Conservation (phyloP, 1,140 invertebrate genomes). For the Drosophila leontia region DNA sequence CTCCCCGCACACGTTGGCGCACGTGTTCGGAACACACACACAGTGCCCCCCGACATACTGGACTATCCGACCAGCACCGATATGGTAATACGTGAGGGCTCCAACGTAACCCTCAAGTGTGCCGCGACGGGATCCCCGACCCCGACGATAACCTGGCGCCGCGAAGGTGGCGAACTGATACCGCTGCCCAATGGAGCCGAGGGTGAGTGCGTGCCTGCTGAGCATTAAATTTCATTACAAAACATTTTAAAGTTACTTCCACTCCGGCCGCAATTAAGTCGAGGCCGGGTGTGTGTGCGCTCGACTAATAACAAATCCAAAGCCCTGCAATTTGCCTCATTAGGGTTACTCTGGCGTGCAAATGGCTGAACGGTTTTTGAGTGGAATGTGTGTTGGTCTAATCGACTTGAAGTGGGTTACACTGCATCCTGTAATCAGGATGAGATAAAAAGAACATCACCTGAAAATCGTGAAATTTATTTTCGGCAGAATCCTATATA, state of each 20-base stretch:
- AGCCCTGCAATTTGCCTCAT: constrained; percentile 41
- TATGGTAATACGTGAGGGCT: constrained; percentile 93
- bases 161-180: constrained; percentile 91
- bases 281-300: constrained; percentile 10
- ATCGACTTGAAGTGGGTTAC: constrained; percentile 6
- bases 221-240: constrained; percentile 61
- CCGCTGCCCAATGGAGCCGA: constrained; percentile 87
- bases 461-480: constrained; percentile 8
- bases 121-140: constrained; percentile 92
- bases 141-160: constrained; percentile 92
- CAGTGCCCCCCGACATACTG: constrained; percentile 94
- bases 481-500: constrained; percentile 10
- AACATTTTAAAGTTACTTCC: constrained; percentile 52
- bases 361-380: constrained; percentile 15
- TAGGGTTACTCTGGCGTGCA: constrained; percentile 13
- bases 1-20: constrained; percentile 29
- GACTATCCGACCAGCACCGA: constrained; percentile 94
- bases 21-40: constrained; percentile 54
- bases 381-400: constrained; percentile 3
- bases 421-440: constrained; percentile 2
- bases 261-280: constrained; percentile 39
- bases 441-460: background rate
- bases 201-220: constrained; percentile 85
- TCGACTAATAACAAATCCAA: constrained; percentile 20
- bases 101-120: constrained; percentile 93